Conservation (phyloP, 2,113 vertebrate genomes). For the Dinomys branickii region DNA sequence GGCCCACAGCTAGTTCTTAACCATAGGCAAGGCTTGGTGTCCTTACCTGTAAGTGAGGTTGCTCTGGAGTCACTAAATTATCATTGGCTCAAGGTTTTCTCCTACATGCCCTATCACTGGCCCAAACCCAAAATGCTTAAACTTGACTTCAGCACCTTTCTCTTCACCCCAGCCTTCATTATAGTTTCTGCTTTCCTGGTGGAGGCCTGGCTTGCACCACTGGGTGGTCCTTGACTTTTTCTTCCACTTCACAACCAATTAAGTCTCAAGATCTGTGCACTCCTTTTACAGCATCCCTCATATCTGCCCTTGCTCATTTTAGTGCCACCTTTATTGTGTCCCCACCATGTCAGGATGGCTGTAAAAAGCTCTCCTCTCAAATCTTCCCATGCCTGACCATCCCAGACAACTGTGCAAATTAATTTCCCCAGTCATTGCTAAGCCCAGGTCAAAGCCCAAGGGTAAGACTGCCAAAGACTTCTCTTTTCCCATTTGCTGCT, state of each 20-base stretch:
- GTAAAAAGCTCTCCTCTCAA: neutral
- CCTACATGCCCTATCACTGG: neutral
- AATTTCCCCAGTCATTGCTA: neutral
- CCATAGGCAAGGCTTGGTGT: neutral
- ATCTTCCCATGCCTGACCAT: neutral
- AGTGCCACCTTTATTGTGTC: neutral
- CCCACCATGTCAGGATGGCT: neutral
- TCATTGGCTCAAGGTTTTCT: neutral
- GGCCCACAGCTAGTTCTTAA: neutral
- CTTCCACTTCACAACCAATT: neutral
- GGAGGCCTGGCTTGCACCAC: neutral
- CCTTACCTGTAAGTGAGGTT: too few species aligned
- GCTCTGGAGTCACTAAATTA: fast-evolving
- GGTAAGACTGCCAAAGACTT: neutral
- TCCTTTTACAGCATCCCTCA: neutral
- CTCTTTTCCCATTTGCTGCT: neutral
- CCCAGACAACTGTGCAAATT: neutral
- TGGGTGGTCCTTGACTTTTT: neutral
- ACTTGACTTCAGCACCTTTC: neutral
- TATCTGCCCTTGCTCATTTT: neutral
- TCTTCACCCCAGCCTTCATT: neutral
- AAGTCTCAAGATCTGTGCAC: too few species aligned
- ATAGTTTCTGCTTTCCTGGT: neutral
- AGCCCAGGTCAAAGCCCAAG: neutral
- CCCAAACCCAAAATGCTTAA: neutral